phyloP scores from a whole-genome alignment of 2,113 vertebrate genomes.

The Ictidomys tridecemlineatus region DNA sequence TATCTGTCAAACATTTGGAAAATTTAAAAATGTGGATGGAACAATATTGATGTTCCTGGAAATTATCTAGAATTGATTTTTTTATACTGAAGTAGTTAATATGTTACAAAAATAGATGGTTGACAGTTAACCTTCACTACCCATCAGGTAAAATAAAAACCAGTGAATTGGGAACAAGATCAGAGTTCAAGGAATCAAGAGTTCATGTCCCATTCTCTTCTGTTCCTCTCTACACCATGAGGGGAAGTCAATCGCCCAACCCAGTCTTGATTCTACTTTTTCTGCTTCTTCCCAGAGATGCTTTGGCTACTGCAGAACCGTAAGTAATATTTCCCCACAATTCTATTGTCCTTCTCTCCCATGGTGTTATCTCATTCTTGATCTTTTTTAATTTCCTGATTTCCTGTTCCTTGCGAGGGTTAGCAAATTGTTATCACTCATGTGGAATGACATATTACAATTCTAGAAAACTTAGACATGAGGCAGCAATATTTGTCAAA shows the following conservation, averaged over 20 bases:
- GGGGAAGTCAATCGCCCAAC: background rate
- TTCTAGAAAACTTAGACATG: background rate
- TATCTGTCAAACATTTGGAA: background rate
- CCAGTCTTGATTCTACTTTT: slow-evolving; percentile 37
- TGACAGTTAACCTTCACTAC: slow-evolving; percentile 51
- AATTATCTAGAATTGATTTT: slow-evolving; percentile 65
- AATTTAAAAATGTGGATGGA: background rate
- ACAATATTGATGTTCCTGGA: background rate
- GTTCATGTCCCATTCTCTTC: background rate
- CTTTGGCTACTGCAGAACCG: slow-evolving; percentile 59
- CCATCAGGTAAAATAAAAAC: slow-evolving; percentile 66
- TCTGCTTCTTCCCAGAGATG: slow-evolving; percentile 66
- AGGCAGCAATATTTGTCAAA: background rate
- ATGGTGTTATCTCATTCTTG: slow-evolving; percentile 13
- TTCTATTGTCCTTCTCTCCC: background rate
- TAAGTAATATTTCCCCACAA: slow-evolving; percentile 66
- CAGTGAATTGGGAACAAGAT: background rate
- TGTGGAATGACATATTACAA: background rate
- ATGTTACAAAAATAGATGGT: slow-evolving; percentile 72
- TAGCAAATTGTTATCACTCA: background rate
- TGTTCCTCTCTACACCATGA: slow-evolving; percentile 46
- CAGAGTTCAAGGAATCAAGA: slow-evolving; percentile 54
- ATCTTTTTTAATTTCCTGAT: background rate
- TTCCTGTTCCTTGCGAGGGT: background rate
- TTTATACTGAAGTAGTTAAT: slow-evolving; percentile 67